A percentile compares a stretch with the other conserved stretches of the same genome.
These are phyloP conservation scores for Hyles lineata DNA, from an alignment of 2,888 invertebrate genomes.

Conservation along the genomic window DNA sequence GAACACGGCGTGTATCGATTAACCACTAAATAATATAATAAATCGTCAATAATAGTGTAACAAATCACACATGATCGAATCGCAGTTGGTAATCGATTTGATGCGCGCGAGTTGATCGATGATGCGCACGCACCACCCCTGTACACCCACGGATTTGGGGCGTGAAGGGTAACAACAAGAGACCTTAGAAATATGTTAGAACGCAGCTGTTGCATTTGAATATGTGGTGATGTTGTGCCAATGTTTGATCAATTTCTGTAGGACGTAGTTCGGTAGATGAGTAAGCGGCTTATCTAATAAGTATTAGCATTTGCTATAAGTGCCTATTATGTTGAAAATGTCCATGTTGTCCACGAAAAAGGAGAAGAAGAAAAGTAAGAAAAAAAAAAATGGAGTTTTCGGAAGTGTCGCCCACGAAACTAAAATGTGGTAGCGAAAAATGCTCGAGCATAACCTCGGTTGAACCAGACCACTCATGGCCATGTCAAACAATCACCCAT, in stretches of 20 bases:
- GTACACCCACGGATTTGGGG: conserved; percentile 65
- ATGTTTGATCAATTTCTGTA: conserved; percentile 30
- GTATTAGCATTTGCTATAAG: too few species aligned
- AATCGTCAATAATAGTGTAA: conserved; percentile 56
- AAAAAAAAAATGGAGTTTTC: too few species aligned
- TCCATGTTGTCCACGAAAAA: too few species aligned
- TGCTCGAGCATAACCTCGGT: too few species aligned
- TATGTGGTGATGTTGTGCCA: conserved; percentile 46
- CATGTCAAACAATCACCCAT: too few species aligned
- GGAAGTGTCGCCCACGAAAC: too few species aligned
- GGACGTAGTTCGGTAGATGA: too few species aligned
- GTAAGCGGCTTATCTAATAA: too few species aligned
- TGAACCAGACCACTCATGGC: too few species aligned
- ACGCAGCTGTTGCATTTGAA: conserved; percentile 72
- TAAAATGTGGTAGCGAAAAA: too few species aligned
- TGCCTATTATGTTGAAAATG: too few species aligned
- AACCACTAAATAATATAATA: conserved; percentile 39
- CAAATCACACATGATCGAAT: conserved; percentile 60
- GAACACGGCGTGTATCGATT: conserved; percentile 17
- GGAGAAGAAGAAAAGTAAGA: too few species aligned
- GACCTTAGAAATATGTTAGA: conserved; percentile 62
- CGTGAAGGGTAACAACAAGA: conserved; percentile 82
- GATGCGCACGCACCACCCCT: conserved; percentile 65
- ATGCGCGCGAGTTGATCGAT: conserved; percentile 73
- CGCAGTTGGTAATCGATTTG: conserved; percentile 70